Base-by-base conservation (phyloP, 2,888 invertebrate genomes). In the Pristionchus arcanus region DNA sequence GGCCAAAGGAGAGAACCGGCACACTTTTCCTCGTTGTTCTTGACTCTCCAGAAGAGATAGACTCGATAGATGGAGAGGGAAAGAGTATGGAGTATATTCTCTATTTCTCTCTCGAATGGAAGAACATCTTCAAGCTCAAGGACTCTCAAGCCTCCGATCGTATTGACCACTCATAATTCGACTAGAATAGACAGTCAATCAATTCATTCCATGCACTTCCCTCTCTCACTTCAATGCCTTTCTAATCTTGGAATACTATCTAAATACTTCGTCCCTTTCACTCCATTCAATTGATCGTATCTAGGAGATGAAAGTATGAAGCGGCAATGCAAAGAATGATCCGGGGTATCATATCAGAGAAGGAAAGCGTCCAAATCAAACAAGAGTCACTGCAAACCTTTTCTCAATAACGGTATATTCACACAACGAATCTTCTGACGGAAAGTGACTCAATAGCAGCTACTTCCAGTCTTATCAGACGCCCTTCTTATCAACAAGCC, bases 11-110 rank as follows among this genome's bases (percentile, higher is more conserved):
- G 37, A 55, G 28, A 28, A 84, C 53, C 84, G 28, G 53, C 55
- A 28, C 31, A 21, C 55, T 55, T 84, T 55, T 84, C 55, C 34
- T 84, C 84, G 53, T 55, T 84, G 59, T 77, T 84, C 53, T 84
- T 84, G 55, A 84, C 84, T 55, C 84, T 84, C 42, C 55, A 84
- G 84, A 55, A 55, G 53, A 59, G 84, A 83, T 83, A n/a, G 83
- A 84, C 53, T 84, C 77, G 77, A 77, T 77, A n/a, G 77, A 77
- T 49, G n/a, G 74, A 74, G 19, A n/a, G 71, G 34, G 77, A 77
- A 37, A 77, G 42, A 77, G 77, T 77, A 77, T 77, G 42, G 77
- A 5, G 37, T 74, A 31, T 42, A 42, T 77, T 77, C 77, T 77
- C 77, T 77, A 25, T 42, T 77, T 77, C 77, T 77, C 49, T 42